Conservation (phyloP, 2,113 vertebrate genomes). For the Puma concolor region DNA sequence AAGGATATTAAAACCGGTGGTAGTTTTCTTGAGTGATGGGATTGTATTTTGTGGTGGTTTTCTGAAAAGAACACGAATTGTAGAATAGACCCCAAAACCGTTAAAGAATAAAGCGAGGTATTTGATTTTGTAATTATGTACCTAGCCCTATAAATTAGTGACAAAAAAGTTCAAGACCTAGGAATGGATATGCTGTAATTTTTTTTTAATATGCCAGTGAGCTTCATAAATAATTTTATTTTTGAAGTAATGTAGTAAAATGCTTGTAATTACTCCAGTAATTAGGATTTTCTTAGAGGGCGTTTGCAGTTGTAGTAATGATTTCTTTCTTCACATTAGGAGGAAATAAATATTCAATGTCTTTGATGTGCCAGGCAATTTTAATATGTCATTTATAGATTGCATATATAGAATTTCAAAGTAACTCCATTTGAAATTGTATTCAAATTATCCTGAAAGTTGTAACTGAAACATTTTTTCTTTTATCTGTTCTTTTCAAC, state of each 20-base stretch:
- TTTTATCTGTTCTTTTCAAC: slow-evolving; percentile 33
- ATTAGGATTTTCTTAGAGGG: slow-evolving; percentile 10
- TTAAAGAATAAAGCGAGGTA: background rate
- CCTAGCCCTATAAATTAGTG: background rate
- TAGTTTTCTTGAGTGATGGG: background rate
- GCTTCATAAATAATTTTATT: slow-evolving; percentile 45
- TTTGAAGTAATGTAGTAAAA: slow-evolving; percentile 10
- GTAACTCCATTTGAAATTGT: slow-evolving; percentile 37
- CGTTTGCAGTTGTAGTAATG: slow-evolving; percentile 28
- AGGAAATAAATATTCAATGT: slow-evolving; percentile 8
- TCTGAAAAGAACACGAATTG: background rate
- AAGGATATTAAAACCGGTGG: background rate
- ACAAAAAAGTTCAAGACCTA: background rate
- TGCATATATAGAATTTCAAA: background rate
- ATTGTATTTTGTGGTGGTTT: slow-evolving; percentile 10
- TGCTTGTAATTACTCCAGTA: background rate
- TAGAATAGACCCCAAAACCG: background rate
- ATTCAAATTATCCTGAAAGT: slow-evolving; percentile 12
- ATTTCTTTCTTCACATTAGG: background rate
- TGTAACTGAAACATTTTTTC: background rate
- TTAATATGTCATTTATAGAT: background rate
- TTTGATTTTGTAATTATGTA: slow-evolving; percentile 24
- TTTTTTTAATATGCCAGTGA: background rate
- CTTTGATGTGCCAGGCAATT: background rate
- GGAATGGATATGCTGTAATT: background rate